Base-by-base conservation (phyloP, 2,797 vertebrate genomes). In the Pteronotus mesoamericanus region DNA sequence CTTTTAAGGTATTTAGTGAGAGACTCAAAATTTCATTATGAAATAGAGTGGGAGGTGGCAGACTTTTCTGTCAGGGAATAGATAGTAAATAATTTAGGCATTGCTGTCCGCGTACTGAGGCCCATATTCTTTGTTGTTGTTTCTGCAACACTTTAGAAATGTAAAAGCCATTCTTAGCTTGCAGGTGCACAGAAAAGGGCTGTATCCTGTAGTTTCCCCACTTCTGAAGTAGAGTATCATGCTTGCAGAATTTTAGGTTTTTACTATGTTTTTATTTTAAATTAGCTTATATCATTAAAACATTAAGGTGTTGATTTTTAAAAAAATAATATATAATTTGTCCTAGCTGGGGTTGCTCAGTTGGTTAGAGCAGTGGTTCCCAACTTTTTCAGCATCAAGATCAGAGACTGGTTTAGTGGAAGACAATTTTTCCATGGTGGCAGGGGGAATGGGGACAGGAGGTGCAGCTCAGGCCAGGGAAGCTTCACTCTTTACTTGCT, bases 51-150 rank as follows among this genome's bases (percentile, higher is more conserved):
- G 69, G 57, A 61, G 8, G 34, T 88, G 69, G 75, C 44, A 89
- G 44, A 42, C 39, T 68, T 79, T 89, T 82, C 32, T 46, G 44
- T 80, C n/a, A 48, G 19, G 32, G 26, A 46, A 75, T 39, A 57
- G 44, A 64, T 44, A 84, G 59, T 91, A 85, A 97, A 51, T 94
- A 59, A 34, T 96, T 88, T 79, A 82, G 22, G 55, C 12, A 80
- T 88, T 93, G 59, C 21, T 86, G 61, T 51, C 11, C 75, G 55
- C 26, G 51, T 78, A 61, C 29, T 85, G 48, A 72, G 66, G 85
- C 11, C n/a, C 34, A 14, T 74, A 48, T 66, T 87, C 5, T 83
- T 82, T 57, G 29, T 53, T 74, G 22, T 26, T 96, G 80, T 94
- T 64, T 69, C 90, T 82, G 82, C 29, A 71, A 53, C 19, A 57